These are phyloP conservation scores for Eledone cirrhosa DNA, from an alignment of 2,888 invertebrate genomes.

Conservation along the genomic window DNA sequence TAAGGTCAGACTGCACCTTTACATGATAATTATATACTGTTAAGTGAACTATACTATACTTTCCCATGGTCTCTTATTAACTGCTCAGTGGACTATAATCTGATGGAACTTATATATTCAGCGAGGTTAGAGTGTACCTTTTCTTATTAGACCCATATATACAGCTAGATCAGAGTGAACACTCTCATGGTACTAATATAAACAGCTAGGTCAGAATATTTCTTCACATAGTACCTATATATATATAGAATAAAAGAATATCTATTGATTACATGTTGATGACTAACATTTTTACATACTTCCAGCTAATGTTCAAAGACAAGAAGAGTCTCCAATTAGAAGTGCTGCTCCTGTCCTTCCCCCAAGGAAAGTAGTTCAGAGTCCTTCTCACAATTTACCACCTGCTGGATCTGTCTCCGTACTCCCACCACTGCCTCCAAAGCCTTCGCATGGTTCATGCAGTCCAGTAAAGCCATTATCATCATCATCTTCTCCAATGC, in stretches of 20 bases:
- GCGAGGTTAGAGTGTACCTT: too few species aligned
- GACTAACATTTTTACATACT: slow-evolving; percentile 27
- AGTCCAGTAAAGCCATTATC: background rate
- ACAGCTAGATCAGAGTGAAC: too few species aligned
- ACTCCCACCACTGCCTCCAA: slow-evolving; percentile 4
- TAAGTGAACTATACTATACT: too few species aligned
- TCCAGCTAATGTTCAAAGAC: slow-evolving; percentile 31
- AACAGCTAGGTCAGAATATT: too few species aligned
- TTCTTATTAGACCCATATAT: too few species aligned
- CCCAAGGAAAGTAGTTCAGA: slow-evolving; percentile 14
- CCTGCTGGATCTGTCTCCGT: background rate
- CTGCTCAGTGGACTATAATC: too few species aligned
- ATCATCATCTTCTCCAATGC: background rate
- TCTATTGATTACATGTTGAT: slow-evolving; percentile 31
- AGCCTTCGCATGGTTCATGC: background rate
- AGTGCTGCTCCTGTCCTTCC: background rate
- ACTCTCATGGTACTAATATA: too few species aligned
- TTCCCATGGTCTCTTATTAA: too few species aligned
- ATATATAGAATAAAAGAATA: slow-evolving; percentile 1
- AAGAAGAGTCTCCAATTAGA: slow-evolving; percentile 33
- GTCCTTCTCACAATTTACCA: background rate
- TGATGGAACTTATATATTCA: too few species aligned
- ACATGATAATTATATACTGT: too few species aligned
- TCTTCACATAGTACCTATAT: too few species aligned
- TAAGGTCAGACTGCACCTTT: too few species aligned